phyloP scores from a whole-genome alignment of 2,797 vertebrate species.

The Acanthopagrus latus region DNA sequence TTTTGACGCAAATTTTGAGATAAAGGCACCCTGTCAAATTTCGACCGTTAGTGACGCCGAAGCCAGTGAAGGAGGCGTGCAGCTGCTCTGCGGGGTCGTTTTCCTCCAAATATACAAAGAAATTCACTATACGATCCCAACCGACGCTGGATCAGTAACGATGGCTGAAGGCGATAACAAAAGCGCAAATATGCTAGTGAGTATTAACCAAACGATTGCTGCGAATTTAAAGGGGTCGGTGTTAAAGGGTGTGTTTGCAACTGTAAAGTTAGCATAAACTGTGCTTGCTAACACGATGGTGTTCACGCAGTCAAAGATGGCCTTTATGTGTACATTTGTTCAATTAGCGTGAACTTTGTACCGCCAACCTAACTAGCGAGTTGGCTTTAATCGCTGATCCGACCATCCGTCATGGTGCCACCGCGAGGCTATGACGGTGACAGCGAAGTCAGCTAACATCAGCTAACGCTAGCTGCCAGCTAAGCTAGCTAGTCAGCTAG shows the following conservation, averaged over 20 bases:
- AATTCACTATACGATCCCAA: not conserved
- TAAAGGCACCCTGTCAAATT: slow-evolving; percentile 65
- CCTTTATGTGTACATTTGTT: not conserved
- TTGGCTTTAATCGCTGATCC: not conserved
- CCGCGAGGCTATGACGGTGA: not conserved
- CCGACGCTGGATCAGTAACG: not conserved
- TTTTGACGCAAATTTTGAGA: slow-evolving; percentile 60
- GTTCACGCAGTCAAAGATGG: not conserved
- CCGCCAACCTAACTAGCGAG: not conserved
- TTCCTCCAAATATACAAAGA: not conserved
- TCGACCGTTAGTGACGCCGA: slow-evolving; percentile 65
- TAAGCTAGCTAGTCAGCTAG: not conserved
- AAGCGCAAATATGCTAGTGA: slow-evolving; percentile 79
- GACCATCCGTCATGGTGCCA: not conserved
- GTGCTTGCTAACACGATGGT: slow-evolving; percentile 16
- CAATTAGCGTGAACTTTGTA: not conserved
- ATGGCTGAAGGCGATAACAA: slow-evolving; percentile 84
- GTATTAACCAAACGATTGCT: slow-evolving; percentile 2
- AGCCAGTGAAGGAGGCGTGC: slow-evolving; percentile 4
- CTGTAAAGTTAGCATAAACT: slow-evolving; percentile 17
- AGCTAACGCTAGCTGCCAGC: slow-evolving; percentile 2
- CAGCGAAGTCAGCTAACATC: not conserved
- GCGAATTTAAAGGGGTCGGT: not conserved
- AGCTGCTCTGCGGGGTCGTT: slow-evolving; percentile 30
- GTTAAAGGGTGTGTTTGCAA: slow-evolving; percentile 21